Percentiles rank a stretch among this genome's conserved stretches.
Evolutionary conservation across 1,140 invertebrate genomes (phyloP).

Genomic region (Diploscapter pachys): DNA sequence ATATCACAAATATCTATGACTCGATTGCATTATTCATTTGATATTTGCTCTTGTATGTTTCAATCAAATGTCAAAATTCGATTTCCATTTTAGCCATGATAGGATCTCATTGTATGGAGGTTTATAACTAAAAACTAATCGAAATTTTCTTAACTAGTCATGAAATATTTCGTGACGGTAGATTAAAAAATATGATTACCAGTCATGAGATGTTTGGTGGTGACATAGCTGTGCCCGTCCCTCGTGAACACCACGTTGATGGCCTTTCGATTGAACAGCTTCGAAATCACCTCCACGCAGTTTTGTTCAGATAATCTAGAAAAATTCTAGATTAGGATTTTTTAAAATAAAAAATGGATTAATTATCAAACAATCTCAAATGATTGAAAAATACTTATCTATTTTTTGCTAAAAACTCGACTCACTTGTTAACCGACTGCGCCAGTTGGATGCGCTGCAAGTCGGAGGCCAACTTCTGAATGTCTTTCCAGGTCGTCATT

Average conservation of each 20-base stretch:
- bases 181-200: constrained; percentile 84
- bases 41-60: too few species aligned
- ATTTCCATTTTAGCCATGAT: too few species aligned
- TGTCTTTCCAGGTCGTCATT: constrained; percentile 79
- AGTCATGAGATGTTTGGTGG: constrained; percentile 78
- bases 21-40: too few species aligned
- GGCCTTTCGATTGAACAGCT: constrained; percentile 78
- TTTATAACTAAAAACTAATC: too few species aligned
- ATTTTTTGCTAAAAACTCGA: not conserved
- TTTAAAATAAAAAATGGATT: constrained; percentile 51
- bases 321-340: too few species aligned
- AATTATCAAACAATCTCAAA: not conserved
- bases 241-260: constrained; percentile 88
- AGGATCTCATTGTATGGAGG: too few species aligned
- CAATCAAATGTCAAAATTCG: too few species aligned
- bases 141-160: too few species aligned
- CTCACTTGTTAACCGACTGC: constrained; percentile 79
- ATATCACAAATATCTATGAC: too few species aligned
- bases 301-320: constrained; percentile 87
- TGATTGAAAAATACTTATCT: constrained; percentile 6
- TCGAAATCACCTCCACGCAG: constrained; percentile 89
- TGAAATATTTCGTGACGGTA: constrained; percentile 61
- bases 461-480: constrained; percentile 88
- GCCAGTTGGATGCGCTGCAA: constrained; percentile 92
- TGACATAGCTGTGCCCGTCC: constrained; percentile 95